A percentile compares a stretch with the other conserved stretches of the same genome.
Evolutionary conservation across 1,140 invertebrate species (phyloP).

Genomic region (Holotrichia oblita): DNA sequence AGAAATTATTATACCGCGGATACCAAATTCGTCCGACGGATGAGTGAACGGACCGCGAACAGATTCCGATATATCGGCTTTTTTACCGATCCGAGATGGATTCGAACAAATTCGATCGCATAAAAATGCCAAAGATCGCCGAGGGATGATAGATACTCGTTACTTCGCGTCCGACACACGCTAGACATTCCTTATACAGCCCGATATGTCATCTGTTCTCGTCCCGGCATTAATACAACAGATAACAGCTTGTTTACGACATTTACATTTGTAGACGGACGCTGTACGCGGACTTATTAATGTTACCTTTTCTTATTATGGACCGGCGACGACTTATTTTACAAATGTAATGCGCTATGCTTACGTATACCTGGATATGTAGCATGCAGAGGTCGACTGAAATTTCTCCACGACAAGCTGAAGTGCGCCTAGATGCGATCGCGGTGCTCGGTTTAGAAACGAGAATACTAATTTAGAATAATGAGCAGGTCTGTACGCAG

Average conservation of each 20-base stretch:
- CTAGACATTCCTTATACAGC: conserved; percentile 51
- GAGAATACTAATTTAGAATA: background rate
- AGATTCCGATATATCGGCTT: background rate
- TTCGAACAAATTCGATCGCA: conserved; percentile 28
- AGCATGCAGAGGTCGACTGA: background rate
- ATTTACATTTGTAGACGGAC: conserved; percentile 53
- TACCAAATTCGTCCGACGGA: background rate
- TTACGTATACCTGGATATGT: background rate
- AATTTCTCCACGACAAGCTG: background rate
- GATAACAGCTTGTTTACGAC: conserved; percentile 55
- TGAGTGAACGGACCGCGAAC: background rate
- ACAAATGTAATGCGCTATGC: conserved; percentile 19
- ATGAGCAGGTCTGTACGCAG: background rate
- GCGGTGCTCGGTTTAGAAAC: background rate
- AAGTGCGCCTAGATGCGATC: background rate
- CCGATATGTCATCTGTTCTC: conserved; percentile 50
- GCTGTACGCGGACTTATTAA: conserved; percentile 50
- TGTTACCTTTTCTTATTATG: conserved; percentile 44
- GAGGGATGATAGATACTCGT: conserved; percentile 28
- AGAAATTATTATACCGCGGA: background rate
- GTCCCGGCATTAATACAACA: conserved; percentile 52
- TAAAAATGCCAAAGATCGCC: conserved; percentile 25
- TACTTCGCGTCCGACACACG: conserved; percentile 44
- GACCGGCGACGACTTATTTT: conserved; percentile 30
- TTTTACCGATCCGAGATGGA: background rate